Conservation (phyloP, 2,113 vertebrate species). For the Parus major region DNA sequence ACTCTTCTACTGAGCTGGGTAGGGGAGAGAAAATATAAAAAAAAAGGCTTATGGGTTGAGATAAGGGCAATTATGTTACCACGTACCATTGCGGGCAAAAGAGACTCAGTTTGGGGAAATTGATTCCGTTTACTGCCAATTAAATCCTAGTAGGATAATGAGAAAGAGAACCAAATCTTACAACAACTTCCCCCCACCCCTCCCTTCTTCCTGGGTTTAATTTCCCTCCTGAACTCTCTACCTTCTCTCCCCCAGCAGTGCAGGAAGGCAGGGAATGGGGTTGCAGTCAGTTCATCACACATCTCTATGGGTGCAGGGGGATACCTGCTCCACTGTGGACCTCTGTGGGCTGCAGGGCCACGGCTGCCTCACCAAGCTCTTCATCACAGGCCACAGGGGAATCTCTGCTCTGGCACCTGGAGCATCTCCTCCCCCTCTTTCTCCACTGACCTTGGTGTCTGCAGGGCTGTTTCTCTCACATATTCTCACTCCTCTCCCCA, state of each 20-base stretch:
- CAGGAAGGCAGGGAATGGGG: not conserved
- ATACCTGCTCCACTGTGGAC: not conserved
- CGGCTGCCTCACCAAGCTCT: not conserved
- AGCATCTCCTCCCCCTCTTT: not conserved
- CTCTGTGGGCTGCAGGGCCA: not conserved
- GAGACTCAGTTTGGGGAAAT: rapidly evolving
- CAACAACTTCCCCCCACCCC: not conserved
- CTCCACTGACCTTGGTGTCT: not conserved
- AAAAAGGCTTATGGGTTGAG: rapidly evolving
- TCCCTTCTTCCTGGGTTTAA: not conserved
- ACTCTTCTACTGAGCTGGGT: not conserved
- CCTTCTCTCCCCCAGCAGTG: not conserved
- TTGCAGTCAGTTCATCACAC: not conserved
- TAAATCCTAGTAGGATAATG: not conserved
- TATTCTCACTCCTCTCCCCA: not conserved
- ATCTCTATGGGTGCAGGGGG: not conserved
- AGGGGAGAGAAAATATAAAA: not conserved
- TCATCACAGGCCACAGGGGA: rapidly evolving
- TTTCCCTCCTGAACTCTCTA: not conserved
- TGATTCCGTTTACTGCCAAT: not conserved
- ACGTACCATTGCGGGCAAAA: rapidly evolving
- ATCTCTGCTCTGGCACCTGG: not conserved
- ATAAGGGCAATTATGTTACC: not conserved
- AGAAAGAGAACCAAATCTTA: not conserved
- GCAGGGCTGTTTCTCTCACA: not conserved